Base-by-base conservation (phyloP, 2,797 vertebrate genomes). In the Podargus strigoides region DNA sequence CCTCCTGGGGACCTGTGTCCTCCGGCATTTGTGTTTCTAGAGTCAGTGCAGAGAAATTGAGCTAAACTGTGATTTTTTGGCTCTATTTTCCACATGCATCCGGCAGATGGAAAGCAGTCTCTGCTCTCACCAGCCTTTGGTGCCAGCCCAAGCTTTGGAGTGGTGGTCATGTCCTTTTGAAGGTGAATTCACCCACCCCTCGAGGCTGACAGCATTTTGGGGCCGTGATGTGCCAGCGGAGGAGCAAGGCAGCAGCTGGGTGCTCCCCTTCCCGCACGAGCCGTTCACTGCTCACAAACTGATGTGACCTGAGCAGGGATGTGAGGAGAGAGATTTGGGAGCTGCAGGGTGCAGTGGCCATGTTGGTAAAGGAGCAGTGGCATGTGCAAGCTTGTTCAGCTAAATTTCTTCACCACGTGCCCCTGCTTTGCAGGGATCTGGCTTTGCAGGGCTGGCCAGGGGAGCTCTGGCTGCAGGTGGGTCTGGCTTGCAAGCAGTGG, bases 371-470 rank as follows among this genome's bases (percentile, higher is more conserved):
- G 78, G 36, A 70, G 47, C 52, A 24, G 50, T 5, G 58, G 22
- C 7, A 50, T 5, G 3, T 30, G 21, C 17, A 36, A 27, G 10
- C 22, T 19, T 49, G 47, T 27, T 82, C 52, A 23, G 26, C 36
- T 58, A 8, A 6, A 8, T 56, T 46, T 50, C 63, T 66, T 46
- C 27, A 22, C 3, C 0, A 9, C 1, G 1, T 18, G 41, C 50
- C 36, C 52, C 73, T 53, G 49, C 2, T n/a, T n/a, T n/a, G 28
- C 55, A 24, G 36, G 66, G 47, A 78, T 49, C 72, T 39, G 41
- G 4, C 11, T 42, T 32, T 27, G 59, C 39, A 11, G 47, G 28
- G 67, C 50, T 2, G 28, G 27, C n/a, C 17, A 11, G 34, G 59
- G 69, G 13, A 26, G 36, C 50, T 74, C 52, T 58, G 62, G 24